These are phyloP conservation scores for Linepithema humile DNA, from an alignment of 1,140 invertebrate species.

Conservation along the genomic window DNA sequence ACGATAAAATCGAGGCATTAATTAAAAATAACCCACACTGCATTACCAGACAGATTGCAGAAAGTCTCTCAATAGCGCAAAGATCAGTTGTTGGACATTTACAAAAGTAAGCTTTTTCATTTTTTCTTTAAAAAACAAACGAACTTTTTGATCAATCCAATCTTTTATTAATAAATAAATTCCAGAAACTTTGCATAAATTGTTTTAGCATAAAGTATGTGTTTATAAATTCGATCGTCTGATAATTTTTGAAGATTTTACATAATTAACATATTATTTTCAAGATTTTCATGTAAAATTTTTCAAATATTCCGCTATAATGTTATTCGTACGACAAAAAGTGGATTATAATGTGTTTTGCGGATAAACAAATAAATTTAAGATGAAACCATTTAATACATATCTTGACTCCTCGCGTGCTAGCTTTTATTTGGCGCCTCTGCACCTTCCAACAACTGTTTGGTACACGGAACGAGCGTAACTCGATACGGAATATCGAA, in stretches of 20 bases:
- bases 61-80: too few relatives aligned
- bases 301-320: background rate
- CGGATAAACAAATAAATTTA: background rate
- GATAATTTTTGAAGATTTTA: background rate
- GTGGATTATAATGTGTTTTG: background rate
- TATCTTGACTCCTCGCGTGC: background rate
- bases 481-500: slow-evolving; percentile 78
- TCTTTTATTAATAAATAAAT: too few relatives aligned
- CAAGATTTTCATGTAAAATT: background rate
- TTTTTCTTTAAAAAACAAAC: too few relatives aligned
- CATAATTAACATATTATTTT: background rate
- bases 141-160: too few relatives aligned
- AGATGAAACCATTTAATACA: background rate
- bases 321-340: background rate
- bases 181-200: too few relatives aligned
- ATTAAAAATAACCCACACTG: too few relatives aligned
- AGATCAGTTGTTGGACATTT: too few relatives aligned
- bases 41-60: too few relatives aligned
- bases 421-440: slow-evolving; percentile 30
- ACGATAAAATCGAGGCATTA: too few relatives aligned
- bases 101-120: too few relatives aligned
- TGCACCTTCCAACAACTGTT: slow-evolving; percentile 65
- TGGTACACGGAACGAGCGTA: slow-evolving; percentile 70
- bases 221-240: background rate
- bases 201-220: too few relatives aligned